Conservation (phyloP, 2,888 invertebrate genomes). For the Sesia apiformis region DNA sequence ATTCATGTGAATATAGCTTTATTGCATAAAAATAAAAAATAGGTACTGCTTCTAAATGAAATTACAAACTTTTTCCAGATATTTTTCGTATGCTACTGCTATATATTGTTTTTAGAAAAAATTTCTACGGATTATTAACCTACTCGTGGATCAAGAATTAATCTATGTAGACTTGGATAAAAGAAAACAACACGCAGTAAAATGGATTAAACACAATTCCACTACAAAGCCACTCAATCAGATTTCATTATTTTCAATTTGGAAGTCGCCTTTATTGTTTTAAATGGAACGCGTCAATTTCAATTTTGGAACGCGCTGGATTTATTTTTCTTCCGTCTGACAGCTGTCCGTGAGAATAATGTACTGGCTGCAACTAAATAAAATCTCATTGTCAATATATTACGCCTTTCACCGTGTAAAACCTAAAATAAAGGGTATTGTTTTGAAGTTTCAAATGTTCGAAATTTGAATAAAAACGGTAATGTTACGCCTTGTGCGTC, state of each 20-base stretch:
- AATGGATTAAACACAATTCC: constrained; percentile 13
- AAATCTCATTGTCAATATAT: background rate
- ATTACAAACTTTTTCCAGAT: too few relatives aligned
- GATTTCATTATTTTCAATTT: constrained; percentile 62
- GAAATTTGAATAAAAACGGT: constrained; percentile 68
- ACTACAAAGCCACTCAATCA: constrained; percentile 41
- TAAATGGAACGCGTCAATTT: constrained; percentile 69
- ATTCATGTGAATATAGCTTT: constrained; percentile 10
- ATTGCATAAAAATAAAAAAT: too few relatives aligned
- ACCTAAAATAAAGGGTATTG: constrained; percentile 13
- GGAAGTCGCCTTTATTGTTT: constrained; percentile 51
- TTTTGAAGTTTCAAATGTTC: constrained; percentile 18
- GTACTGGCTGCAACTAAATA: constrained; percentile 10
- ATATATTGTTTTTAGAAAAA: too few relatives aligned
- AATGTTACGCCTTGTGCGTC: constrained; percentile 59
- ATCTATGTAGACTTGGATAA: too few relatives aligned
- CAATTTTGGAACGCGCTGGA: constrained; percentile 51
- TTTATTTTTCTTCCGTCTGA: constrained; percentile 37
- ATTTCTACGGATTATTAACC: too few relatives aligned
- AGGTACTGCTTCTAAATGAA: too few relatives aligned
- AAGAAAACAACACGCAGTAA: too few relatives aligned
- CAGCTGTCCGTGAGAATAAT: constrained; percentile 43
- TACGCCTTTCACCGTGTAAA: background rate
- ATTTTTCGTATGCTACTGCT: too few relatives aligned
- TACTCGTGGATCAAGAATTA: too few relatives aligned